Evolutionary conservation across 2,888 invertebrate genomes (phyloP).

Genomic region (Alentia gelatinosa): DNA sequence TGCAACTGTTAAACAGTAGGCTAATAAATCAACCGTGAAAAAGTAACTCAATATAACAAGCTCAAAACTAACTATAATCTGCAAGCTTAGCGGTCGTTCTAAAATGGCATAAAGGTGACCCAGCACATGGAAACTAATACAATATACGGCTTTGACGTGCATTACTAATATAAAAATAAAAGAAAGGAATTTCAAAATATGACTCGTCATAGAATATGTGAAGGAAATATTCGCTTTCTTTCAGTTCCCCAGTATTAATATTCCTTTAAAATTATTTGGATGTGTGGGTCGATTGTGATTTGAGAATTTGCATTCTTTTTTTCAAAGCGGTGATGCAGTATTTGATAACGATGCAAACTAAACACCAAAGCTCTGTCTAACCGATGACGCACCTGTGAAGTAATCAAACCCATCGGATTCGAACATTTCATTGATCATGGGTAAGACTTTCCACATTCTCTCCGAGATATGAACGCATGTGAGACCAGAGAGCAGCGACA

Average conservation of each 20-base stretch:
- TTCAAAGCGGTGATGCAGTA: not conserved
- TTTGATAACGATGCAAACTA: not conserved
- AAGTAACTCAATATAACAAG: not conserved
- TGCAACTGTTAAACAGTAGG: not conserved
- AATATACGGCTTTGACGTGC: too few relatives aligned
- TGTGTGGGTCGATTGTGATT: not conserved
- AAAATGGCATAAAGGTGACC: not conserved
- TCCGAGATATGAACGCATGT: conserved; percentile 93
- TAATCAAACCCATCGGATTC: conserved; percentile 97
- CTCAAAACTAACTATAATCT: not conserved
- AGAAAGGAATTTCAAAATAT: too few relatives aligned
- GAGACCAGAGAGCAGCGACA: conserved; percentile 94
- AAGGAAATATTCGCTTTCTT: too few relatives aligned
- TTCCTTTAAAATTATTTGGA: not conserved
- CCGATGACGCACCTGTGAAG: conserved; percentile 84
- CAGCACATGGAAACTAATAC: too few relatives aligned
- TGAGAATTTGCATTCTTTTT: not conserved
- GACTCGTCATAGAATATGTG: too few relatives aligned
- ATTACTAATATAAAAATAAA: too few relatives aligned
- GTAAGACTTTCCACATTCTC: conserved; percentile 98
- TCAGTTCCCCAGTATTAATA: not conserved
- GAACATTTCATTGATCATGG: conserved; percentile 86
- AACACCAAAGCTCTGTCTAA: conserved; percentile 18
- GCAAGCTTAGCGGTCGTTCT: not conserved
- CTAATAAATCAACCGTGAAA: not conserved